Evolutionary conservation across 2,888 invertebrate species (phyloP).

Genomic region (Tineola bisselliella): DNA sequence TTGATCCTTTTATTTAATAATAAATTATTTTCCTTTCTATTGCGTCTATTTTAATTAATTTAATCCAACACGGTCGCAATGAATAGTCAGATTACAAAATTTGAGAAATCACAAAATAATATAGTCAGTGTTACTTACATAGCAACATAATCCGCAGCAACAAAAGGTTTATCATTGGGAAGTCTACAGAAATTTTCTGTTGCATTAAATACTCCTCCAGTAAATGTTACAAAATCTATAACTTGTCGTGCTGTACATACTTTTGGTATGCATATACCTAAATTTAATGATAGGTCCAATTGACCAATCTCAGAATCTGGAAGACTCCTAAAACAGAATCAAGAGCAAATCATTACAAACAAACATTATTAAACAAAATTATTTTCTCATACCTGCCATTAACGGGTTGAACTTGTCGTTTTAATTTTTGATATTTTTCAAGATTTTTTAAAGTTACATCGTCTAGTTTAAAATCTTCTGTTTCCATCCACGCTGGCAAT

Average conservation of each 20-base stretch:
- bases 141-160: slow-evolving; percentile 14
- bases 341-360: too few species aligned
- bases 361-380: too few species aligned
- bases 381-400: neutral
- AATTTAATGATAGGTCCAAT: slow-evolving; percentile 1
- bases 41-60: too few species aligned
- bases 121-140: slow-evolving; percentile 16
- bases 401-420: neutral
- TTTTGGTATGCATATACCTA: slow-evolving; percentile 17
- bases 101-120: too few species aligned
- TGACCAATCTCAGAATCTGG: neutral
- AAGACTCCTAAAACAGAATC: neutral
- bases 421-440: neutral
- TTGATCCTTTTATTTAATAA: too few species aligned
- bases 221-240: neutral
- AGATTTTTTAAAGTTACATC: neutral
- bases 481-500: slow-evolving; percentile 1
- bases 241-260: slow-evolving; percentile 14
- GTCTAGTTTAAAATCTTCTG: neutral
- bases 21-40: too few species aligned
- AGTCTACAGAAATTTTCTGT: slow-evolving; percentile 15
- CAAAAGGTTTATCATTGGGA: slow-evolving; percentile 16
- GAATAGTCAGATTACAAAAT: too few species aligned
- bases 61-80: too few species aligned
- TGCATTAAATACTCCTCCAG: neutral